Percentiles rank a stretch among this genome's conserved stretches.
phyloP scores from a whole-genome alignment of 2,113 vertebrate species.

The Bambusicola thoracicus region DNA sequence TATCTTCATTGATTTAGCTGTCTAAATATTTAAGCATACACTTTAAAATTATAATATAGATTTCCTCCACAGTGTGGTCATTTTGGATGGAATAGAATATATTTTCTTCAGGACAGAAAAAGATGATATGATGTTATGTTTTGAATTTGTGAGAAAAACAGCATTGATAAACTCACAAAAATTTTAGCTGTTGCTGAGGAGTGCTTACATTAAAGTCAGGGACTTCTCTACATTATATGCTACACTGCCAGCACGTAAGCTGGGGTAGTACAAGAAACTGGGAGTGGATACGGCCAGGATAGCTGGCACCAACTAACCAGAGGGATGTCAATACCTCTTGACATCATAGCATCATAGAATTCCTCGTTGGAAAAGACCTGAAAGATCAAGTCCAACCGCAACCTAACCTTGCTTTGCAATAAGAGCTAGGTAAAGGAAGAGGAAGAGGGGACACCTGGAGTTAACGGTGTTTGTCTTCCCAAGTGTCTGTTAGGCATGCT shows the following conservation, averaged over 20 bases:
- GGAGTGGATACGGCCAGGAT: too few relatives aligned
- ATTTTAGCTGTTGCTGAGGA: not conserved
- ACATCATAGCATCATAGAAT: not conserved
- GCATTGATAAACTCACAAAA: not conserved
- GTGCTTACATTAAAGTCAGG: not conserved
- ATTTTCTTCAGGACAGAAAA: not conserved
- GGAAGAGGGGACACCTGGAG: not conserved
- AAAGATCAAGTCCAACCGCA: too few relatives aligned
- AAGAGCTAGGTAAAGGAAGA: not conserved
- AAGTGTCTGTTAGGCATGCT: not conserved
- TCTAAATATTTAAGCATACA: not conserved
- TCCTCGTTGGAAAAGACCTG: too few relatives aligned
- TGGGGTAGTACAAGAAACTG: not conserved
- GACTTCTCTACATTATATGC: not conserved
- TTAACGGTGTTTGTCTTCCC: not conserved
- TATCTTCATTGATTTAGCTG: not conserved
- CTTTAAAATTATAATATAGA: not conserved
- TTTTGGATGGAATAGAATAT: not conserved
- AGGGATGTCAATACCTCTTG: not conserved
- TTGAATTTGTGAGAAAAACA: not conserved
- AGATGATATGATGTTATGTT: not conserved
- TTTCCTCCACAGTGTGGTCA: not conserved
- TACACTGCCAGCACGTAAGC: not conserved
- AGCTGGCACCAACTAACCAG: not conserved
- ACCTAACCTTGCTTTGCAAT: not conserved